These are phyloP conservation scores for Meteorus sp. DNA, from an alignment of 1,140 invertebrate genomes.

Conservation along the genomic window DNA sequence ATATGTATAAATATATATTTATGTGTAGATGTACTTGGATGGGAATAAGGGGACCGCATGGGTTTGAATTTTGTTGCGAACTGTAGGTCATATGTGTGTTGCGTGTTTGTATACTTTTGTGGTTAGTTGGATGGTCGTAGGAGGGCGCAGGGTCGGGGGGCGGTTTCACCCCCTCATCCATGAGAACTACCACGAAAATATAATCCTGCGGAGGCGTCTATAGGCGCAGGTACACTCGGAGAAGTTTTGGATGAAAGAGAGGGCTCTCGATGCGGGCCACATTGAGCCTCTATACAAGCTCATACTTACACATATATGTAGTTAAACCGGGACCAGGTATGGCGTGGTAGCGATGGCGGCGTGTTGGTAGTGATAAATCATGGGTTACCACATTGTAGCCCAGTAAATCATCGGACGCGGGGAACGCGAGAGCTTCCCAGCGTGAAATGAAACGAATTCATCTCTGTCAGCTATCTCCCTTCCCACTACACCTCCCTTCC, in stretches of 20 bases:
- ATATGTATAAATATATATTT: too few relatives aligned
- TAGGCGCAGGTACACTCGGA: slow-evolving; percentile 15
- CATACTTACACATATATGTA: too few relatives aligned
- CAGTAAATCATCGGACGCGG: slow-evolving; percentile 66
- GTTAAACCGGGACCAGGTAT: slow-evolving; percentile 36
- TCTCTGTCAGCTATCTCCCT: slow-evolving; percentile 60
- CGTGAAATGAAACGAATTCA: slow-evolving; percentile 64
- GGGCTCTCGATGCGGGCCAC: slow-evolving; percentile 8
- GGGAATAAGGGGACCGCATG: too few relatives aligned
- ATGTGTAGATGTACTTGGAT: too few relatives aligned
- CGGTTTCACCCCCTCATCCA: slow-evolving; percentile 13
- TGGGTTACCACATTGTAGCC: slow-evolving; percentile 71
- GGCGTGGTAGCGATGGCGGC: slow-evolving; percentile 41
- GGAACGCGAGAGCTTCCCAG: slow-evolving; percentile 63
- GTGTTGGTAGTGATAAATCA: slow-evolving; percentile 63
- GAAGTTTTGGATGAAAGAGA: slow-evolving; percentile 10
- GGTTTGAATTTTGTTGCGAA: too few relatives aligned
- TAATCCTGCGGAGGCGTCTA: slow-evolving; percentile 10
- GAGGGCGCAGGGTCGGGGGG: neutral
- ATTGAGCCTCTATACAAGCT: too few relatives aligned
- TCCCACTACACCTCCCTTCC: slow-evolving; percentile 44
- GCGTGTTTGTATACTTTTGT: neutral
- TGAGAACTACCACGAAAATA: neutral
- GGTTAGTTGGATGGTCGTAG: neutral
- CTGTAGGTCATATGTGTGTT: too few relatives aligned